These are phyloP conservation scores for Anseranas semipalmata DNA, from an alignment of 2,113 vertebrate species.

Conservation along the genomic window DNA sequence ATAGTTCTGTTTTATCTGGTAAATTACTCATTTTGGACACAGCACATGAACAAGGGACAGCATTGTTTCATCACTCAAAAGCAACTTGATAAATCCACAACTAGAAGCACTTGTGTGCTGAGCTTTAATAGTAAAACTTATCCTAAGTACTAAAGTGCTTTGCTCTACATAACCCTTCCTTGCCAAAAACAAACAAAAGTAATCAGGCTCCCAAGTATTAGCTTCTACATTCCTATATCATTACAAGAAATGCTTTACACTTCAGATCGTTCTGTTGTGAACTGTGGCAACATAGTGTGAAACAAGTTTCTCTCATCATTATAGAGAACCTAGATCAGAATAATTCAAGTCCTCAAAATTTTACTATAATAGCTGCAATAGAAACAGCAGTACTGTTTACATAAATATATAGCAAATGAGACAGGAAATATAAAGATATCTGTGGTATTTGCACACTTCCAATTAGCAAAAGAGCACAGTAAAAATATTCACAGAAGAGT, in stretches of 20 bases:
- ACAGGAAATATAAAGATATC: neutral
- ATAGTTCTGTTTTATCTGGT: neutral
- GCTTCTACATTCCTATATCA: neutral
- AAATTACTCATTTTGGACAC: neutral
- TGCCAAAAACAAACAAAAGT: neutral
- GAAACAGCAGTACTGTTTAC: neutral
- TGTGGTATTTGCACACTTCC: slow-evolving; percentile 31
- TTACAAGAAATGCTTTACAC: neutral
- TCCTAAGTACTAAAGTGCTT: neutral
- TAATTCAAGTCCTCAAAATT: neutral
- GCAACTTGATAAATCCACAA: neutral
- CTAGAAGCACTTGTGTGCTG: neutral
- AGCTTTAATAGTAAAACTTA: neutral
- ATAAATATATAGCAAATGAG: neutral
- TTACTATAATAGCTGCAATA: neutral
- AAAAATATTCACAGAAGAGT: slow-evolving; percentile 43
- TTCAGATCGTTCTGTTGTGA: neutral
- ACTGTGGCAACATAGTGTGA: neutral
- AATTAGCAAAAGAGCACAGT: slow-evolving; percentile 53
- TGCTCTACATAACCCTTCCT: neutral
- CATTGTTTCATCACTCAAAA: neutral
- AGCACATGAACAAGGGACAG: neutral
- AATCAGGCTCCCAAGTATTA: neutral
- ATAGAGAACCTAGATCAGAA: neutral
- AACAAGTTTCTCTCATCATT: neutral